These are phyloP conservation scores for Orchestia grillus DNA, from an alignment of 1,140 invertebrate genomes.

Conservation along the genomic window DNA sequence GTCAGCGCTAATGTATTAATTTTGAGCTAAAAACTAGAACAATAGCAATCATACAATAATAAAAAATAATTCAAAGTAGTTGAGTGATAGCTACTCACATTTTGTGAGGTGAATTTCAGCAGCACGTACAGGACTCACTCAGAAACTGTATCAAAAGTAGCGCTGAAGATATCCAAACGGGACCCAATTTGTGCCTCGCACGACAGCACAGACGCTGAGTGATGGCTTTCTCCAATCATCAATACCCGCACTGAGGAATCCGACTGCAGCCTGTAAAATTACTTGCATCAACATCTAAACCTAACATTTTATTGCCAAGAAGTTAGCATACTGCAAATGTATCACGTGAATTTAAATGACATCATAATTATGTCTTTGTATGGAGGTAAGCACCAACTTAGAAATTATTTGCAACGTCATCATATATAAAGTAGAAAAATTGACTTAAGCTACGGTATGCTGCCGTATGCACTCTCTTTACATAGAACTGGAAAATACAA, in stretches of 20 bases:
- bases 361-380: too few relatives aligned
- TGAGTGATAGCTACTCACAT: not conserved
- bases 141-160: slow-evolving; percentile 40
- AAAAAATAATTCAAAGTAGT: not conserved
- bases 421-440: too few relatives aligned
- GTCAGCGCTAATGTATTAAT: too few relatives aligned
- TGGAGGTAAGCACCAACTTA: too few relatives aligned
- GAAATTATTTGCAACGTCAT: too few relatives aligned
- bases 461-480: too few relatives aligned
- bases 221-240: slow-evolving; percentile 14
- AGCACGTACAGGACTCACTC: slow-evolving; percentile 19
- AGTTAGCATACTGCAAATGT: not conserved
- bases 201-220: not conserved
- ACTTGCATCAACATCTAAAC: not conserved
- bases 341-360: too few relatives aligned
- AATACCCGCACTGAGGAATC: not conserved
- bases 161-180: not conserved
- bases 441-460: too few relatives aligned
- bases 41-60: not conserved
- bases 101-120: not conserved
- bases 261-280: slow-evolving; percentile 18
- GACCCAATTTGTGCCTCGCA: not conserved
- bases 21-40: not conserved
- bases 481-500: too few relatives aligned
- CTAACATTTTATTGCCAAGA: not conserved